phyloP scores from a whole-genome alignment of 2,113 vertebrate species.

The Amphilophus citrinellus region DNA sequence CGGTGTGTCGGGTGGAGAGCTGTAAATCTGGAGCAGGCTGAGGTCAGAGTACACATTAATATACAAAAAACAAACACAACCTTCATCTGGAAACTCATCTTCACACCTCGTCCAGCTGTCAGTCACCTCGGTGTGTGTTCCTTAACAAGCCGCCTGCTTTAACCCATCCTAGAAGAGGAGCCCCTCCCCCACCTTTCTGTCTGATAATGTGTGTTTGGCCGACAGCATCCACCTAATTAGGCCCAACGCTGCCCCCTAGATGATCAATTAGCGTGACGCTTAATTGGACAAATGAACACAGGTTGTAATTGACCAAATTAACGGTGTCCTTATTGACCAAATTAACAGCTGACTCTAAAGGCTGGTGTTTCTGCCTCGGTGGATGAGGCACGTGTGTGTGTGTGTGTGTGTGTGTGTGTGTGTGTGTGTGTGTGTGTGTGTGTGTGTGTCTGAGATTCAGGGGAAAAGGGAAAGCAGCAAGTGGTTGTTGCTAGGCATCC shows the following conservation, averaged over 20 bases:
- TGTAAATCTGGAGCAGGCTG: not conserved
- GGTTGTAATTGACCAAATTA: conserved; percentile 25
- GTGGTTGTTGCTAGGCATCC: conserved; percentile 54
- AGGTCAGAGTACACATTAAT: not conserved
- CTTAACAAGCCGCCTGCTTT: conserved; percentile 13
- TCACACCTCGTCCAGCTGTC: too few relatives aligned
- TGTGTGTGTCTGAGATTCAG: not conserved
- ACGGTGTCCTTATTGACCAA: not conserved
- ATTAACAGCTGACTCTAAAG: not conserved
- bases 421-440: conserved; percentile 7
- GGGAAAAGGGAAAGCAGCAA: not conserved
- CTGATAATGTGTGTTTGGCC: not conserved
- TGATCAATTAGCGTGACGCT: conserved; percentile 8
- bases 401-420: conserved; percentile 8
- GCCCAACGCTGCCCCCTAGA: not conserved
- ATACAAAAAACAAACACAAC: too few relatives aligned
- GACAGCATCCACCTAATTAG: conserved; percentile 5
- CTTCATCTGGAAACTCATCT: too few relatives aligned
- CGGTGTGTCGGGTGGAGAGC: too few relatives aligned
- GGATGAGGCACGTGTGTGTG: not conserved
- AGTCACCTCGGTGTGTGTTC: not conserved
- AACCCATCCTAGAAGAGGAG: not conserved
- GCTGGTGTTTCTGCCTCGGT: not conserved
- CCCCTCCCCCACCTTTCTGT: not conserved
- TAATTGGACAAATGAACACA: conserved; percentile 44